A percentile compares a stretch with the other conserved stretches of the same genome.
Evolutionary conservation across 2,113 vertebrate genomes (phyloP).

Genomic region (Hippocampus barbouri): DNA sequence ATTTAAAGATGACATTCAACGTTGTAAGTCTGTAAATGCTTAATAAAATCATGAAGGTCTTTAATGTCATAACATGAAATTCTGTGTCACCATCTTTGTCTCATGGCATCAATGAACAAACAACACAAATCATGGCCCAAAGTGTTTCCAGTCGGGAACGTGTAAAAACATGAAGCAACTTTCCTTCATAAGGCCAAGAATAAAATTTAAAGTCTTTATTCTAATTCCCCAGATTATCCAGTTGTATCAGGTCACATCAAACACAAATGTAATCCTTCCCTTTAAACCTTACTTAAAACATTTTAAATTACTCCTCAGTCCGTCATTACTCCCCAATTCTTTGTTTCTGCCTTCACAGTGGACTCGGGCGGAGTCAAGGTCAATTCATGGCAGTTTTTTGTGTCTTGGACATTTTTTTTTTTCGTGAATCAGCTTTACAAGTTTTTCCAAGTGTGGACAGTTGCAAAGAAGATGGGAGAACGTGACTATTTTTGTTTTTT

Average conservation of each 20-base stretch:
- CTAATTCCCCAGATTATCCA: conserved; percentile 67
- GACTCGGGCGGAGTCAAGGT: conserved; percentile 36
- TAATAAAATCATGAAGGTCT: too few relatives aligned
- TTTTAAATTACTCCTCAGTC: conserved; percentile 43
- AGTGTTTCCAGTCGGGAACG: background rate
- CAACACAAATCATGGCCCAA: background rate
- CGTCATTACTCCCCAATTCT: conserved; percentile 17
- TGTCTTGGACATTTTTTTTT: background rate
- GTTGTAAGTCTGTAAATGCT: too few relatives aligned
- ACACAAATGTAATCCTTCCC: conserved; percentile 47
- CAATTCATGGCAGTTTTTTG: conserved; percentile 11
- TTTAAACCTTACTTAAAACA: conserved; percentile 35
- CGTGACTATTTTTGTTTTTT: too few relatives aligned
- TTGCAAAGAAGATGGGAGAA: too few relatives aligned
- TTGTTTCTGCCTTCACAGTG: conserved; percentile 46
- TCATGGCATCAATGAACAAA: background rate
- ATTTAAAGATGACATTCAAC: too few relatives aligned
- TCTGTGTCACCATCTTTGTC: background rate
- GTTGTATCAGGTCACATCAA: conserved; percentile 62
- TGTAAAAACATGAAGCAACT: background rate
- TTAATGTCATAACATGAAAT: too few relatives aligned
- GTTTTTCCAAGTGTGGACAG: too few relatives aligned
- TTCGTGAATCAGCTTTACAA: background rate
- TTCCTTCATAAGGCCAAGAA: conserved; percentile 1
- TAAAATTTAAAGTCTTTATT: conserved; percentile 57